Evolutionary conservation across 1,140 invertebrate genomes (phyloP), one percentile per base, ranked within the genome.

Genomic region (Eumaeus atala): DNA sequence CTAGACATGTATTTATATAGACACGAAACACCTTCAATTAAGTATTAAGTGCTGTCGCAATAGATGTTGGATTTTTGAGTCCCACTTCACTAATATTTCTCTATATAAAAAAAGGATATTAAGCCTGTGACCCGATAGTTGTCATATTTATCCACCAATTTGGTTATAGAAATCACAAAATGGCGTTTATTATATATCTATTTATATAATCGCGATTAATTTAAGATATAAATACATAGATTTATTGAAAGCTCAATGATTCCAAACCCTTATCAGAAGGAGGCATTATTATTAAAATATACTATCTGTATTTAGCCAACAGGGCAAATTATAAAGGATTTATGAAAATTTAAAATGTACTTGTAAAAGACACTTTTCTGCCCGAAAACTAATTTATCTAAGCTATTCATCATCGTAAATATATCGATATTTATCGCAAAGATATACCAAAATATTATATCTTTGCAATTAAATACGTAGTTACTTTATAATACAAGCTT

Each of bases 171-270:
- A 49, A 54, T 50, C 48, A 57, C 59, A 63, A 67, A 59, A 63
- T 67, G 56, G 58, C 54, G 56, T 50, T 54, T 50, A 49, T 12
- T 51, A 44, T 54, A 52, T 47, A 59, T 54, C 49, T 58, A 54
- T 61, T 53, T 65, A 57, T 16, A 55, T 61, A 62, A 59, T 33
- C 54, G 67, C 64, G 61, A 60, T 58, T 70, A 57, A 61, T 62
- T 67, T 62, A 58, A 53, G 64, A 33, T 64, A 70, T 66, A 62
- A 64, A 65, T 71, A 70, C 55, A 67, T 74, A 79, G 77, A 67
- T 69, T 72, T 70, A 76, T 72, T 70, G 68, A 73, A 84, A 84
- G 81, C 81, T 84, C 81, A 82, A 76, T 70, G 69, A 66, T 84
- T 84, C 70, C 72, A 71, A 69, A 80, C 77, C 76, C 80, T 84